Base-by-base conservation (phyloP, 2,888 invertebrate species). In the Pseudolycoriella hygida region DNA sequence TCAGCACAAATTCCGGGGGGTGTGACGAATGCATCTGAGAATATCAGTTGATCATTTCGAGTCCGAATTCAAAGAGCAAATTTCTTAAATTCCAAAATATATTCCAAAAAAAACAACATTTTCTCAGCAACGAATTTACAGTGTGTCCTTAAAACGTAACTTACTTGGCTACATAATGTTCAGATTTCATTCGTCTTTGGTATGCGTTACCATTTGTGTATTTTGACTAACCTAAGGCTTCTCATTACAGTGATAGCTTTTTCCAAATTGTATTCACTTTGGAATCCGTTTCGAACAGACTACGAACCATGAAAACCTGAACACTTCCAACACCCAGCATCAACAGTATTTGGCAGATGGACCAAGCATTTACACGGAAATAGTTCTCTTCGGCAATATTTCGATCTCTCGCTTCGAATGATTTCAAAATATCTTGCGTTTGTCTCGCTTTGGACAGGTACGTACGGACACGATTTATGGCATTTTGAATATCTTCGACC, bases 341-440 rank as follows among this genome's bases (percentile, higher is more conserved):
- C 17, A 83, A 69, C 20, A 67, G 56, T 34, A 88, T 74, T 57
- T 86, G 84, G 19, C 86, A 60, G 40, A 74, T 59, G 0, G 86
- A 86, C 77, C 85, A 86, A 43, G 74, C 66, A 56, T 87, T 87
- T 1, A 92, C 87, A 50, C 81, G 74, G 50, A 78, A 78, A 57
- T 76, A 84, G 63, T 85, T 85, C 40, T 78, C 76, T 58, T 88
- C 88, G 2, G 83, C 83, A 2, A 82, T 60, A 58, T 86, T 85
- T 50, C 89, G 70, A 60, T 90, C 90, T 20, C 86, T 62, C 0
- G 86, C 80, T 61, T 90, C 89, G 53, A 71, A 70, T 1, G 83
- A 80, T 44, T 79, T 73, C 48, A 85, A 68, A 47, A 75, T 55
- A 56, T 83, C 82, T 60, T 84, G 83, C 42, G 78, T 56, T 42